Percentiles rank a stretch among this genome's conserved stretches.
These are phyloP conservation scores for Mugil cephalus DNA, from an alignment of 2,113 vertebrate species.

Conservation along the genomic window DNA sequence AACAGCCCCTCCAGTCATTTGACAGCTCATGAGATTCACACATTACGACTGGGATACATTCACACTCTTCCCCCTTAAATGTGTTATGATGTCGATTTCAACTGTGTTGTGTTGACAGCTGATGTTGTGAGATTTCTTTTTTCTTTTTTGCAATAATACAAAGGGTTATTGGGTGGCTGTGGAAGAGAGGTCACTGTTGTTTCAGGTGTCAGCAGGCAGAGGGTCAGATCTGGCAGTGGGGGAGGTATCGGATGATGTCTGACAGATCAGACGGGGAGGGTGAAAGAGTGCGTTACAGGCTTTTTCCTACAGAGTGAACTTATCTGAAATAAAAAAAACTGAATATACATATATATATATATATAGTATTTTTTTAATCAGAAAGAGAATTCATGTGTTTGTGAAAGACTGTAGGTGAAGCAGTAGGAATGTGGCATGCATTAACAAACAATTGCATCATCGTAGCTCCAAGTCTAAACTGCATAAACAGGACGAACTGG, in stretches of 20 bases:
- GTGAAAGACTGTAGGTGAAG: neutral
- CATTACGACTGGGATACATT: conserved; percentile 35
- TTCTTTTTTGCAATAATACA: conserved; percentile 52
- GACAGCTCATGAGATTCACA: neutral
- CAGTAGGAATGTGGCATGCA: neutral
- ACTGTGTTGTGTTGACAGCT: conserved; percentile 62
- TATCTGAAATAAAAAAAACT: neutral
- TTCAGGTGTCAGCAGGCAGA: conserved; percentile 73
- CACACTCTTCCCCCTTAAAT: conserved; percentile 23
- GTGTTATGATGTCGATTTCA: conserved; percentile 60
- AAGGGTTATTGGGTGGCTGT: conserved; percentile 46
- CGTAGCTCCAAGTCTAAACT: neutral
- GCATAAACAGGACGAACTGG: no score
- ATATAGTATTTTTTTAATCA: no score
- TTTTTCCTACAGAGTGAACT: neutral
- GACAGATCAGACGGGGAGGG: conserved; percentile 42
- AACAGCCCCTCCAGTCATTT: conserved; percentile 45
- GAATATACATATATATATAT: no score
- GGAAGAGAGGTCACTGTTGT: conserved; percentile 71
- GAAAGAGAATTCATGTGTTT: neutral
- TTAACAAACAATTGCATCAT: no score
- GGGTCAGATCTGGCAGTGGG: conserved; percentile 29
- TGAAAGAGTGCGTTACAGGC: neutral
- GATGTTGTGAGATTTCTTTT: conserved; percentile 51
- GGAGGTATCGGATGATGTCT: conserved; percentile 71